These are phyloP conservation scores for Thelohanellus kitauei DNA, from an alignment of 30 jellyfish, hydroid and myxozoan genomes.

Conservation along the genomic window DNA sequence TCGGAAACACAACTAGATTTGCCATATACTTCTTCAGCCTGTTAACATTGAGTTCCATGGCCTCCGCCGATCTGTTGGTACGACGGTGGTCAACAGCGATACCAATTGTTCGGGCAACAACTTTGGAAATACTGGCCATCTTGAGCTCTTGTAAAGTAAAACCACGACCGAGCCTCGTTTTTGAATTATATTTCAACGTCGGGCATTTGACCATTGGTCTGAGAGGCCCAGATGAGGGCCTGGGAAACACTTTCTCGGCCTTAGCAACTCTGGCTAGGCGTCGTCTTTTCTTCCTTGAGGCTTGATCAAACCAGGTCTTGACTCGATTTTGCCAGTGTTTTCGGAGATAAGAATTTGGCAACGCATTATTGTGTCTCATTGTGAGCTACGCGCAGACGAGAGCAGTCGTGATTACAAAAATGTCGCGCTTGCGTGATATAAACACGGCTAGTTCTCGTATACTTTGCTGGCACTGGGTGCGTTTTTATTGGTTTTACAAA, in stretches of 20 bases:
- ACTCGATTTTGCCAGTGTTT: conserved; percentile 79
- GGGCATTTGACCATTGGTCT: conserved; percentile 86
- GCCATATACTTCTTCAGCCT: conserved; percentile 47
- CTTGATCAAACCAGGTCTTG: conserved; percentile 80
- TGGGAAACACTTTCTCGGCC: conserved; percentile 51
- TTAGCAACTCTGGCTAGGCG: conserved; percentile 51
- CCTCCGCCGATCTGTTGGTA: conserved; percentile 46
- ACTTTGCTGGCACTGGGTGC: no score
- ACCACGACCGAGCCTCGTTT: conserved; percentile 66
- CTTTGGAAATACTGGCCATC: conserved; percentile 49
- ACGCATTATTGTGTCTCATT: conserved; percentile 84
- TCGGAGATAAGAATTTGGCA: conserved; percentile 66
- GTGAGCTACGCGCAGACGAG: no score
- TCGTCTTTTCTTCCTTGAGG: conserved; percentile 79
- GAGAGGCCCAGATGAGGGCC: conserved; percentile 76
- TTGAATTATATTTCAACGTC: conserved; percentile 60
- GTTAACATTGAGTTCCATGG: conserved; percentile 66
- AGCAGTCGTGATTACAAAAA: no score
- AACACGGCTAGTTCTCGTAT: no score
- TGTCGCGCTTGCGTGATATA: no score
- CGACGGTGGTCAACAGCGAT: conserved; percentile 83
- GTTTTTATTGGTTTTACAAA: no score
- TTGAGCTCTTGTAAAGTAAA: conserved; percentile 49
- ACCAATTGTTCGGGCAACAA: conserved; percentile 41
- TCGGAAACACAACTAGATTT: conserved; percentile 62